These are phyloP conservation scores for Neofelis nebulosa DNA, from an alignment of 2,113 vertebrate species.

Conservation along the genomic window DNA sequence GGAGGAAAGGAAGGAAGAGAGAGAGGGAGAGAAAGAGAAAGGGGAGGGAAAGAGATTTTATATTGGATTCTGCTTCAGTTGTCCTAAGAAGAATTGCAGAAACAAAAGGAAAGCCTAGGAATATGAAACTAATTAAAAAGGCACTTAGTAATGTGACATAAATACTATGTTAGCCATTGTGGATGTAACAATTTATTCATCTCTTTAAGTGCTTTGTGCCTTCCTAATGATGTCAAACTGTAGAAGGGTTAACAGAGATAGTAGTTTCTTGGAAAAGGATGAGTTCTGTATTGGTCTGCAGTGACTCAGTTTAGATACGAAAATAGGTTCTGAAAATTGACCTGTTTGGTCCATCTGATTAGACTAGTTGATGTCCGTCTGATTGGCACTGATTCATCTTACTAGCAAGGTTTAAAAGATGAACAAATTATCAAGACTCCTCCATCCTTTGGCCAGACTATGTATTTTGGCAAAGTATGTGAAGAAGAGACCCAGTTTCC, in stretches of 20 bases:
- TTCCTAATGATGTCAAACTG: not conserved
- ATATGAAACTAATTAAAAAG: slow-evolving; percentile 39
- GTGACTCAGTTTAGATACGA: not conserved
- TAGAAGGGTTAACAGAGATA: not conserved
- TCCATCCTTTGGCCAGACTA: slow-evolving; percentile 40
- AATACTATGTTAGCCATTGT: not conserved
- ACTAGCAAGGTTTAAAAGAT: slow-evolving; percentile 41
- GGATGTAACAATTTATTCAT: not conserved
- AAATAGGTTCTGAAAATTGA: slow-evolving; percentile 54
- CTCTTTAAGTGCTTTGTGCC: slow-evolving; percentile 27
- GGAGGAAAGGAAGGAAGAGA: not conserved
- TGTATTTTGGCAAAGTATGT: slow-evolving; percentile 50
- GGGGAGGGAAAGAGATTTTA: not conserved
- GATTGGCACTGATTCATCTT: slow-evolving; percentile 57
- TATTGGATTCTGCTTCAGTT: slow-evolving; percentile 40
- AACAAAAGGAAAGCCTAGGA: slow-evolving; percentile 58
- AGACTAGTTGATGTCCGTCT: slow-evolving; percentile 29
- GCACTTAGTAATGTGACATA: not conserved
- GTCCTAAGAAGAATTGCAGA: slow-evolving; percentile 41
- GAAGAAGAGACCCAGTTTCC: slow-evolving; percentile 57
- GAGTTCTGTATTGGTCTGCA: not conserved
- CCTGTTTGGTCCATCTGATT: slow-evolving; percentile 35
- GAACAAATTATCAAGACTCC: slow-evolving; percentile 17
- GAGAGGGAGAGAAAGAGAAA: not conserved
- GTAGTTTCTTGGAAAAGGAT: not conserved